phyloP scores from a whole-genome alignment of 2,888 invertebrate species.

The Chorisops tibialis region DNA sequence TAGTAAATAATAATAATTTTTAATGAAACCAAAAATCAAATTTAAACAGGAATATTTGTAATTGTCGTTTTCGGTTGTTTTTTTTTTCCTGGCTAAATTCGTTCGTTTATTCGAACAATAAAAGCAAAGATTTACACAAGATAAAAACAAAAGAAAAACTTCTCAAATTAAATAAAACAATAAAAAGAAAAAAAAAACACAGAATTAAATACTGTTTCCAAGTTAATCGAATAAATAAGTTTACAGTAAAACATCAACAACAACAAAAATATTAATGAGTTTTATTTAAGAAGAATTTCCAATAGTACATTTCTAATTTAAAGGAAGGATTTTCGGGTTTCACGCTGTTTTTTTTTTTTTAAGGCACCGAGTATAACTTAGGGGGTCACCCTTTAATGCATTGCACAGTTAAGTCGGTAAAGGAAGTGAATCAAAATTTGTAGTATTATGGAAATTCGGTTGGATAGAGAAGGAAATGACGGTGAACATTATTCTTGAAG shows the following conservation, averaged over 20 bases:
- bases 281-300: no score
- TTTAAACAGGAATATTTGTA: not conserved
- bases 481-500: no score
- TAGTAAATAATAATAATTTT: constrained; percentile 3
- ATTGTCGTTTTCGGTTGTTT: not conserved
- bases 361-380: no score
- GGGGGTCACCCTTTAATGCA: no score
- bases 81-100: not conserved
- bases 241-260: constrained; percentile 20
- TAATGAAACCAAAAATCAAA: not conserved
- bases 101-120: not conserved
- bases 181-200: not conserved
- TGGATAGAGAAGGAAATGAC: no score
- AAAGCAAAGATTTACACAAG: not conserved
- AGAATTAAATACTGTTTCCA: constrained; percentile 4
- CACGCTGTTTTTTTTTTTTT: no score
- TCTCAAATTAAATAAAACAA: not conserved
- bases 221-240: constrained; percentile 23
- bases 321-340: no score
- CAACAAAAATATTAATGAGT: not conserved
- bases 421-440: no score
- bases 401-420: no score
- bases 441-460: no score
- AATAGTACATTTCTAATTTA: no score
- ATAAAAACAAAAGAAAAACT: not conserved